Evolutionary conservation across 2,797 vertebrate species (phyloP), one percentile per base, ranked within the genome.

Genomic region (Microctenopoma steveboyesi): DNA sequence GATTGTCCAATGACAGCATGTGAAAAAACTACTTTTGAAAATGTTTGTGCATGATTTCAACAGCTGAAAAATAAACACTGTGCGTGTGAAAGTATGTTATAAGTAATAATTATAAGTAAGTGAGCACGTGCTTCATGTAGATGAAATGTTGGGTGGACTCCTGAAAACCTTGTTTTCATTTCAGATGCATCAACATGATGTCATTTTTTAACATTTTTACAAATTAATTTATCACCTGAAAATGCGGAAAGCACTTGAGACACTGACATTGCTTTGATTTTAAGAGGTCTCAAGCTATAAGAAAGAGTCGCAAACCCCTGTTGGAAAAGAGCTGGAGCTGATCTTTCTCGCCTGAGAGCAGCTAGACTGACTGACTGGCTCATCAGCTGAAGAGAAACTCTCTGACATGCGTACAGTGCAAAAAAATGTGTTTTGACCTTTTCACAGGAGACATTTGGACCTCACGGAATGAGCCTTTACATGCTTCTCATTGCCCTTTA

Each of bases 401-500:
- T 39, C 52, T 51, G 76, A 78, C 68, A 78, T 62, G 61, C 39
- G 40, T 52, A 53, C 35, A 53, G 45, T 30, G 47, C 30, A 27
- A 46, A 76, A 65, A 78, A 79, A 79, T 60, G 40, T 54, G 40
- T 15, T 82, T 82, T 91, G 87, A 92, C 91, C 90, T 92, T 92
- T 67, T 90, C 88, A 78, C 61, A 66, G 27, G 56, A 88, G 90
- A 89, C 87, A 89, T 86, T 86, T 84, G 66, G 75, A 82, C 73
- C 39, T 74, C 61, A 35, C 69, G 74, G 73, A 81, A 85, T 55
- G 64, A 85, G 73, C 50, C 13, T 66, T 75, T 83, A 88, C 89
- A 91, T 78, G 87, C 59, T 68, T 86, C 83, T 53, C 82, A 74
- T 92, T 92, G 90, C 78, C 91, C 90, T 92, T 90, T 89, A 81